phyloP scores from a whole-genome alignment of 2,797 vertebrate genomes.

The Chelon auratus region DNA sequence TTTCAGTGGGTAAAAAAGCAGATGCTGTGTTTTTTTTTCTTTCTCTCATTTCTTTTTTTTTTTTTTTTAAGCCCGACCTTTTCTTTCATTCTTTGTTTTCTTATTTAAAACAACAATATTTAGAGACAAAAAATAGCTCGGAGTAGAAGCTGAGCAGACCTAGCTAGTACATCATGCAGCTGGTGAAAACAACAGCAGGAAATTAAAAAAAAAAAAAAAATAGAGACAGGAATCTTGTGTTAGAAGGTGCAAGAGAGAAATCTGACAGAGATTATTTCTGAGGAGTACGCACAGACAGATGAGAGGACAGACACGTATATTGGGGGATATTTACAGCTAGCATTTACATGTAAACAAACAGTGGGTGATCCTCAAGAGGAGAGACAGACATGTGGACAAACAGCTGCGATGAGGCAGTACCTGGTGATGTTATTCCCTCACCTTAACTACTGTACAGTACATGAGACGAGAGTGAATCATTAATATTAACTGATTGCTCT shows the following conservation, averaged over 20 bases:
- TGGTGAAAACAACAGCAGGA: conserved; percentile 54
- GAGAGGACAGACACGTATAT: conserved; percentile 42
- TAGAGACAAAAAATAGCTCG: conserved; percentile 58
- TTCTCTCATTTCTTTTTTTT: not conserved
- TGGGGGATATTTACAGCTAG: conserved; percentile 80
- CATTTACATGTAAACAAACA: conserved; percentile 78
- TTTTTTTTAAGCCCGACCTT: conserved; percentile 40
- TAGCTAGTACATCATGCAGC: conserved; percentile 76
- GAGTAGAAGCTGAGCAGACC: conserved; percentile 62
- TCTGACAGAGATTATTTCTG: conserved; percentile 56
- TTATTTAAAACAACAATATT: conserved; percentile 62
- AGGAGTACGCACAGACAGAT: conserved; percentile 47
- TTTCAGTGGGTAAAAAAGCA: conserved; percentile 79
- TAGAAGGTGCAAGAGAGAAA: conserved; percentile 67
- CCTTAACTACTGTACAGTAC: conserved; percentile 50
- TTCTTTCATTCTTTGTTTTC: conserved; percentile 50
- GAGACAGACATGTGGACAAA: conserved; percentile 51
- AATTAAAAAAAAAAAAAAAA: conserved; percentile 14
- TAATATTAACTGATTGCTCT: conserved; percentile 27
- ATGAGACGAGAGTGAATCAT: conserved; percentile 32
- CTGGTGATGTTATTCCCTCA: conserved; percentile 33
- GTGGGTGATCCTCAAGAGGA: conserved; percentile 52
- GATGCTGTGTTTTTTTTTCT: conserved; percentile 63
- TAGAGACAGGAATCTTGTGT: conserved; percentile 32
- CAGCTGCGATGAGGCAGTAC: conserved; percentile 56